Evolutionary conservation across 2,888 invertebrate species (phyloP).

Genomic region (Acleris holmiana): DNA sequence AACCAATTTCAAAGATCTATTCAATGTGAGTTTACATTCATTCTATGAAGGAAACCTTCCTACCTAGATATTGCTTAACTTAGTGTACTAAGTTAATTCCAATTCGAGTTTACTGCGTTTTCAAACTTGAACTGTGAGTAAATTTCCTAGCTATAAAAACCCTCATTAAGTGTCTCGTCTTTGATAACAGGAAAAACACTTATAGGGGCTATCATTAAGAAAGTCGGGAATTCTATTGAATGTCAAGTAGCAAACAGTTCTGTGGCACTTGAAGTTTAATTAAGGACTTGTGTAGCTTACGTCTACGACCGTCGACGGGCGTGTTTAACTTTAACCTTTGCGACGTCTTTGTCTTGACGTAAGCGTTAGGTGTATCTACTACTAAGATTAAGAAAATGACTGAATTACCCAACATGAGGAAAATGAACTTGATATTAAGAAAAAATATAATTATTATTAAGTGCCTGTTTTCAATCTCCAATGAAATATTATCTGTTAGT

Average conservation of each 20-base stretch:
- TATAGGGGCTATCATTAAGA: too few relatives aligned
- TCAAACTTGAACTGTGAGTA: not conserved
- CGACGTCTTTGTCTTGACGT: not conserved
- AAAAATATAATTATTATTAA: too few relatives aligned
- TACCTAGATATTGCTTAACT: slow-evolving; percentile 1
- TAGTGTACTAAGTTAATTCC: slow-evolving; percentile 4
- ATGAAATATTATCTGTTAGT: too few relatives aligned
- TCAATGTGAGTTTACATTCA: slow-evolving; percentile 8
- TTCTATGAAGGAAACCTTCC: not conserved
- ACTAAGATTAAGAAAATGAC: not conserved
- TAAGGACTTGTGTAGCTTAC: not conserved
- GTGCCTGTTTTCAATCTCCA: too few relatives aligned
- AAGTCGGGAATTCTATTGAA: not conserved
- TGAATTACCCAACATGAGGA: slow-evolving; percentile 1
- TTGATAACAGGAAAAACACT: not conserved
- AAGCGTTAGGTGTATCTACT: not conserved
- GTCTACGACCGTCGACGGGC: not conserved
- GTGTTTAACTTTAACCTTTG: not conserved
- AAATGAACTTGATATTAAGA: not conserved
- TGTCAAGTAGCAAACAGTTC: not conserved
- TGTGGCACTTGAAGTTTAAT: slow-evolving; percentile 2
- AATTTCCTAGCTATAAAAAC: not conserved
- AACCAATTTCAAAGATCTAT: not conserved
- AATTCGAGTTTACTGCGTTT: not conserved
- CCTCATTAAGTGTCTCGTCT: not conserved